phyloP scores from a whole-genome alignment of 64 coral and sea anemone species.

The Actinia equina region DNA sequence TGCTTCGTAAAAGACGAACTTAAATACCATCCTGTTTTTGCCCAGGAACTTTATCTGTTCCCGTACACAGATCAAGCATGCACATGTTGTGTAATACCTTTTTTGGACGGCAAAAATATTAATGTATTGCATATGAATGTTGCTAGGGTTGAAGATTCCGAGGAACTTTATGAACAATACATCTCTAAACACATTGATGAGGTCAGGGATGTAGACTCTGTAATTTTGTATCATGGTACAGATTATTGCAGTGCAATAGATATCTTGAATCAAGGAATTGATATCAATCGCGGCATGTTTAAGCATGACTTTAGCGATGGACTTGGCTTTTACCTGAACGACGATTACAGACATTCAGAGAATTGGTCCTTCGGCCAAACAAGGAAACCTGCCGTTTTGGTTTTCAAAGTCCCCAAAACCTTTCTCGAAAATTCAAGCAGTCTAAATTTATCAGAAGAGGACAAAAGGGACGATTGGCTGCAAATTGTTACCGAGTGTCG shows the following conservation, averaged over 20 bases:
- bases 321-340: constrained; percentile 63
- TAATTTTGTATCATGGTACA: constrained; percentile 68
- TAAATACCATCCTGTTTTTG: constrained; percentile 21
- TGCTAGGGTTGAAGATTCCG: neutral
- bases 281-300: constrained; percentile 27
- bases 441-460: neutral
- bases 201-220: neutral
- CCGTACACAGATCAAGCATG: neutral
- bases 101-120: constrained; percentile 4
- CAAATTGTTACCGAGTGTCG: neutral
- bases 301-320: constrained; percentile 78
- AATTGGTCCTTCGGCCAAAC: constrained; percentile 38
- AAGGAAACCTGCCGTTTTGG: constrained; percentile 44
- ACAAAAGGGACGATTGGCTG: neutral
- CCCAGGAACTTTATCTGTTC: constrained; percentile 8
- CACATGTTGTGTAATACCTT: neutral
- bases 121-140: neutral
- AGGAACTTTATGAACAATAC: neutral
- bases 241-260: constrained; percentile 63
- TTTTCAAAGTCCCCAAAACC: constrained; percentile 47
- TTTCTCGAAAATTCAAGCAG: neutral
- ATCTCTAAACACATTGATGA: neutral
- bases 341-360: constrained; percentile 33
- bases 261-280: constrained; percentile 62
- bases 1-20: constrained; percentile 29